Conservation (phyloP, 2,113 vertebrate genomes). For the Hyaena hyaena region DNA sequence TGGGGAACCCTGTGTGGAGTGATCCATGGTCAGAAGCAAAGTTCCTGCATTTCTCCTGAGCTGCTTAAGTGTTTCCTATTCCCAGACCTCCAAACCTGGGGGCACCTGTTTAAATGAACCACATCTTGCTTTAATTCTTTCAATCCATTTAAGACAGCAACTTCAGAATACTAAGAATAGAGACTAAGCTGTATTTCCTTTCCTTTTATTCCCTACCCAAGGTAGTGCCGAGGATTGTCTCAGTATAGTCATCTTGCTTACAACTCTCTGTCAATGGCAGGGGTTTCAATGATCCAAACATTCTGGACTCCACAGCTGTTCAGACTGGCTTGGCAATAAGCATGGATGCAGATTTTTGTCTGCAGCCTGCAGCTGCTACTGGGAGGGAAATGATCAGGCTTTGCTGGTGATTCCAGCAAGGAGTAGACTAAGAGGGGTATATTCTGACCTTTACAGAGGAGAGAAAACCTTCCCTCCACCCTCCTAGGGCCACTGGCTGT, state of each 20-base stretch:
- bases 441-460: not conserved
- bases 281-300: not conserved
- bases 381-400: not conserved
- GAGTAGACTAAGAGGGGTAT: not conserved
- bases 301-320: not conserved
- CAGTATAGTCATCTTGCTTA: not conserved
- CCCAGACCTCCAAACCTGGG: not conserved
- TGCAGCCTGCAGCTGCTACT: not conserved
- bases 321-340: not conserved
- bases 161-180: not conserved
- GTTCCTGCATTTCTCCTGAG: not conserved
- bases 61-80: not conserved
- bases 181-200: not conserved
- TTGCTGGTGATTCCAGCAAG: not conserved
- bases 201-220: not conserved
- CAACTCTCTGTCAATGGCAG: not conserved
- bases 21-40: not conserved
- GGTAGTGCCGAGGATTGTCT: not conserved
- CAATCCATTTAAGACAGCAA: not conserved
- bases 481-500: not conserved
- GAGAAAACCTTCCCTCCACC: not conserved
- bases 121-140: constrained; percentile 7
- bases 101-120: not conserved
- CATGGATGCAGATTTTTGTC: not conserved
- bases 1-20: fast-evolving